Evolutionary conservation across 64 coral and sea anemone species (phyloP), one percentile per base, ranked within the genome.

Genomic region (Dendronephthya gigantea): DNA sequence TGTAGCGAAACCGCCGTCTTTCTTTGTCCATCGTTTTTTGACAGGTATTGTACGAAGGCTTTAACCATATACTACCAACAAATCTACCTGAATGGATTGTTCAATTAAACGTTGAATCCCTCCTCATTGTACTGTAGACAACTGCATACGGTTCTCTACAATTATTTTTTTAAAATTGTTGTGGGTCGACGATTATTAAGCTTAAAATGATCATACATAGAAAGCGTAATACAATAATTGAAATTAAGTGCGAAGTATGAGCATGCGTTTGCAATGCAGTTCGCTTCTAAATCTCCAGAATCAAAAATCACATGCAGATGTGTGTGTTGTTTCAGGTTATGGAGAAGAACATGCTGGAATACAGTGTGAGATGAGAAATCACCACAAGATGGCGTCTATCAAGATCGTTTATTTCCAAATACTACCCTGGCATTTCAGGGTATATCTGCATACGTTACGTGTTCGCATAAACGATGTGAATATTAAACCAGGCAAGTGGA

Each of bases 341-440:
- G 94, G 94, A 13, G 94, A 96, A 28, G 86, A 96, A 35, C 88
- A 90, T 35, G 94, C 91, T 48, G 94, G 94, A 28, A 85, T 96
- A 25, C 90, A 82, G 33, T 90, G 84, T 34, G 9, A 93, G 49
- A 58, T 96, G 58, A 37, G 93, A 84, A 96, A 96, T 65, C 49
- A 83, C 82, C 91, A 96, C 82, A 88, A 89, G 14, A 91, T 58
- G 10, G 85, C 86, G 17, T 87, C 91, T 62, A 41, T 96, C 68
- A 51, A 84, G 28, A 82, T 98, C 39, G 90, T 93, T 12, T 98
- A 98, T 86, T 98, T 93, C 91, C 89, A 89, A 47, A 93, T 91
- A 74, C 93, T 91, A 33, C 95, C 92, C 22, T 98, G 95, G 95
- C 93, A 91, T 69, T 76, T 98, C 35, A 93, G 92, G 74, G 89